phyloP scores from a whole-genome alignment of 2,888 invertebrate genomes.

The Zonitis immaculata region DNA sequence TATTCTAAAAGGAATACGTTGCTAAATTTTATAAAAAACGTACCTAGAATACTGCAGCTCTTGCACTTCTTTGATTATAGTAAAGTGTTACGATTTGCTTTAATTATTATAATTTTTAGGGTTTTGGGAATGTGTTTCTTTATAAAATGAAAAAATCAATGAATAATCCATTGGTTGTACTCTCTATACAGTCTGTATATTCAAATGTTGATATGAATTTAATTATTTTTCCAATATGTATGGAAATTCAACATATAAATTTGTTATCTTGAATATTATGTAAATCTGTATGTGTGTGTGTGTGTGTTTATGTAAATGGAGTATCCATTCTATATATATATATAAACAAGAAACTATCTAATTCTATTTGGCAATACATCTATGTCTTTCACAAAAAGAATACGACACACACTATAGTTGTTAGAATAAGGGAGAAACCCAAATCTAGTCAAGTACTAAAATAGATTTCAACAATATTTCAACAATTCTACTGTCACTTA shows the following conservation, averaged over 20 bases:
- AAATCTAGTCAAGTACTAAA: neutral
- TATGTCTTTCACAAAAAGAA: neutral
- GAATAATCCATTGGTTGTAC: too few relatives aligned
- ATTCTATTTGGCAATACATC: neutral
- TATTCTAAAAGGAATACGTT: too few relatives aligned
- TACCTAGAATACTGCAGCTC: too few relatives aligned
- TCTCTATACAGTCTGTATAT: neutral
- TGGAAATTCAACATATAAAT: neutral
- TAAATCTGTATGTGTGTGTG: neutral
- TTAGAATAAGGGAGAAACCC: neutral
- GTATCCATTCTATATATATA: neutral
- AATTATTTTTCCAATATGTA: neutral
- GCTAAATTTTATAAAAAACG: too few relatives aligned
- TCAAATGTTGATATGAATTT: neutral
- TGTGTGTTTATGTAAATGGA: too few relatives aligned
- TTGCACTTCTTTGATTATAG: too few relatives aligned
- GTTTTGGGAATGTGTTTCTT: too few relatives aligned
- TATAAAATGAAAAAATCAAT: too few relatives aligned
- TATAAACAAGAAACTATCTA: neutral
- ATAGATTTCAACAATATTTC: neutral
- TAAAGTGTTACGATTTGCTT: too few relatives aligned
- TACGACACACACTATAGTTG: neutral
- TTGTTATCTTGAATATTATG: neutral
- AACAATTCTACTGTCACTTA: slow-evolving; percentile 1
- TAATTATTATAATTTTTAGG: too few relatives aligned